Percentiles rank a stretch among this genome's conserved stretches.
These are phyloP conservation scores for Eunapius fragilis DNA, from an alignment of 37 sponge, comb jelly and placozoan species.

Conservation along the genomic window DNA sequence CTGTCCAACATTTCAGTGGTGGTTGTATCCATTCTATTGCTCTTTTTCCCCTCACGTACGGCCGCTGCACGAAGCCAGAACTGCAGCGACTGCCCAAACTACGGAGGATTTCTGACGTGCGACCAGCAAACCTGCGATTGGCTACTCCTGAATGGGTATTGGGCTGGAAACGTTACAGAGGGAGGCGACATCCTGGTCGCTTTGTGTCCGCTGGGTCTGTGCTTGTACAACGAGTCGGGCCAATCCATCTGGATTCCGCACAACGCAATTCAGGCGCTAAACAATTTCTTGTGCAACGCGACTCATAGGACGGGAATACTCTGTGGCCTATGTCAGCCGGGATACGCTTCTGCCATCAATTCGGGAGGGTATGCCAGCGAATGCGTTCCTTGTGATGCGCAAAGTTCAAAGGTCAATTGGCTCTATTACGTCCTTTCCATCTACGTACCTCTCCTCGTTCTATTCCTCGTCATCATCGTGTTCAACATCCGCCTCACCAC, in stretches of 20 bases:
- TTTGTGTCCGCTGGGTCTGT: conserved; percentile 25
- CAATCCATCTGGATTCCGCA: background rate
- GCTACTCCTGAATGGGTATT: background rate
- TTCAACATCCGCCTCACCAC: conserved; percentile 59
- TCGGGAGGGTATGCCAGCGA: conserved; percentile 9
- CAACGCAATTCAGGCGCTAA: background rate
- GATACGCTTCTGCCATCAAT: conserved; percentile 30
- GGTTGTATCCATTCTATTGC: no score
- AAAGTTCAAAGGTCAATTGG: background rate
- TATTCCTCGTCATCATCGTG: conserved; percentile 46
- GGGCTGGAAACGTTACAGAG: conserved; percentile 15
- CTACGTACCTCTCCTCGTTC: conserved; percentile 21
- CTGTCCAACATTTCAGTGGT: no score
- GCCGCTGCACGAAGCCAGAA: background rate
- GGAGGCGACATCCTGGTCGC: background rate
- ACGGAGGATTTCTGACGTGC: background rate
- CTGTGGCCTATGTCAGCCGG: conserved; percentile 47
- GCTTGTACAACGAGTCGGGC: background rate
- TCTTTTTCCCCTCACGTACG: no score
- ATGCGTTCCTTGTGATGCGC: conserved; percentile 20
- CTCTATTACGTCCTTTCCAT: conserved; percentile 20
- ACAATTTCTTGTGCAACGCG: conserved; percentile 12
- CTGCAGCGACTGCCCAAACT: background rate
- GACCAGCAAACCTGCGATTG: background rate
- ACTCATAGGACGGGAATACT: conserved; percentile 15